Evolutionary conservation across 1,140 invertebrate species (phyloP).

Genomic region (Zaprionus gabonicus): DNA sequence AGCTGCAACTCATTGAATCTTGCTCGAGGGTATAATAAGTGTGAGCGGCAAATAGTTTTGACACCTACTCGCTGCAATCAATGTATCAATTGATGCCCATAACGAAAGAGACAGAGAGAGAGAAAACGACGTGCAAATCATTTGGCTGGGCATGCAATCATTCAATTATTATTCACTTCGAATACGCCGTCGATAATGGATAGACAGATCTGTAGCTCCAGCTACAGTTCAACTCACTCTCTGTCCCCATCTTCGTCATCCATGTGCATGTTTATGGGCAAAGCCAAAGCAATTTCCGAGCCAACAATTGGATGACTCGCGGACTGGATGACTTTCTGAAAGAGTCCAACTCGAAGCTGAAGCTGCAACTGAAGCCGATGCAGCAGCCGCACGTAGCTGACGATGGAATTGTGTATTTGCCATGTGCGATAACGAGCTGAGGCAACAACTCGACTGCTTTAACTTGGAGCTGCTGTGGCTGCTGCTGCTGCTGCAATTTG

Average conservation of each 20-base stretch:
- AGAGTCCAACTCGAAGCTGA: slow-evolving; percentile 18
- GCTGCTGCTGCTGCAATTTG: slow-evolving; percentile 39
- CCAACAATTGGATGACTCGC: slow-evolving; percentile 75
- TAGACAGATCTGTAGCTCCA: slow-evolving; percentile 30
- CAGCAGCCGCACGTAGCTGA: slow-evolving; percentile 56
- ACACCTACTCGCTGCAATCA: slow-evolving; percentile 59
- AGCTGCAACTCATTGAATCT: neutral
- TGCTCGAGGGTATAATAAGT: slow-evolving; percentile 33
- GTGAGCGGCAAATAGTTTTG: slow-evolving; percentile 64
- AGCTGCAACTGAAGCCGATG: slow-evolving; percentile 1
- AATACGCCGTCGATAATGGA: neutral
- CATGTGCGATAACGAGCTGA: slow-evolving; percentile 44
- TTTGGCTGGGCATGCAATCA: slow-evolving; percentile 73
- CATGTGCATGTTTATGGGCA: slow-evolving; percentile 40
- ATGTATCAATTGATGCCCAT: slow-evolving; percentile 59
- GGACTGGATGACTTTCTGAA: slow-evolving; percentile 38
- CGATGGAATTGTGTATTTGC: slow-evolving; percentile 56
- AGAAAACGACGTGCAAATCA: slow-evolving; percentile 77
- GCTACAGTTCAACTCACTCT: slow-evolving; percentile 1
- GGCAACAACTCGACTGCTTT: neutral
- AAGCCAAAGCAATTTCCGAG: slow-evolving; percentile 65
- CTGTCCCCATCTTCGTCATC: slow-evolving; percentile 39
- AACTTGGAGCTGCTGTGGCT: neutral
- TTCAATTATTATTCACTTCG: slow-evolving; percentile 77
- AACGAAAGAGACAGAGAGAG: slow-evolving; percentile 41